Evolutionary conservation across 64 coral and sea anemone species (phyloP).

Genomic region (Anthopleura sola): DNA sequence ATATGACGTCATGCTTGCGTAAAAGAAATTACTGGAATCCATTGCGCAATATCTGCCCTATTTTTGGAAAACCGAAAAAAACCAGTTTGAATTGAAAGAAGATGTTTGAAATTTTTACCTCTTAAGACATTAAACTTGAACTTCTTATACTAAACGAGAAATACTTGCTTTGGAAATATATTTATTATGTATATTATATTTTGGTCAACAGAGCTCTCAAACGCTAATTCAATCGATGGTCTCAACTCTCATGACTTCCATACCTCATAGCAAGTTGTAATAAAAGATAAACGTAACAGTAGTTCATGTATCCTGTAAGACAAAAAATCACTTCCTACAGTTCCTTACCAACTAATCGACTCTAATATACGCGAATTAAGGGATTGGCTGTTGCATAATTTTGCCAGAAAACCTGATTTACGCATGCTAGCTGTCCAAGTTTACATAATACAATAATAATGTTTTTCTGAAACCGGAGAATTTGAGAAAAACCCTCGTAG

Average conservation of each 20-base stretch:
- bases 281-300: neutral
- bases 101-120: neutral
- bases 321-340: neutral
- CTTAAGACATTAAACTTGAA: neutral
- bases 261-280: neutral
- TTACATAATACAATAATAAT: no score
- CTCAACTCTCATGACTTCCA: neutral
- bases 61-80: neutral
- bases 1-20: neutral
- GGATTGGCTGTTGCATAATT: neutral
- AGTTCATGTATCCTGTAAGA: neutral
- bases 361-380: neutral
- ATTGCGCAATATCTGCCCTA: neutral
- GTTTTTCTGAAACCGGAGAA: no score
- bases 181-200: neutral
- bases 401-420: neutral
- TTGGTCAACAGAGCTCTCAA: neutral
- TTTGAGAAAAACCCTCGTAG: no score
- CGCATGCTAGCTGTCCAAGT: neutral
- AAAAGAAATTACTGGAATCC: neutral
- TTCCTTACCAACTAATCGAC: neutral
- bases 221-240: conserved; percentile 1
- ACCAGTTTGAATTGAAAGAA: neutral
- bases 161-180: neutral
- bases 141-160: neutral